Base-by-base conservation (phyloP, 30 jellyfish, hydroid and myxozoan genomes). In the Aurelia coerulea region DNA sequence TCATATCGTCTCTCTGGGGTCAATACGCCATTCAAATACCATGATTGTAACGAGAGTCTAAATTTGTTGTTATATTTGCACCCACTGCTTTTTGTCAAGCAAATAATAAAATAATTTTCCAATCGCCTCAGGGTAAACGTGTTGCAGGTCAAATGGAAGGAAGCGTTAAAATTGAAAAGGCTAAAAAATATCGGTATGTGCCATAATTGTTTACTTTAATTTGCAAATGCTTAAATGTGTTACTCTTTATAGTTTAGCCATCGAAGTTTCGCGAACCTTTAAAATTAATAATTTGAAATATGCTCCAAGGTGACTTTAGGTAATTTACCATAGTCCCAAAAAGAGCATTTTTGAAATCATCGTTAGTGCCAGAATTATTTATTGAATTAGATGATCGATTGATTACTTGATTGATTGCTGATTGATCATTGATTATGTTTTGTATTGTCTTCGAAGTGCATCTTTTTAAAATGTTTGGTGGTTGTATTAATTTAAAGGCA, bases 111-210 rank as follows among this genome's bases (percentile, higher is more conserved):
- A 49, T 85, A 0, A 33, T 50, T 14, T 76, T 46, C 18, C 15
- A 7, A 41, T 19, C 32, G 56, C 62, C 65, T 29, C 59, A 77
- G 88, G 93, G 93, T 7, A 92, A 86, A 60, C 92, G 82, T 14
- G 98, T 85, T 46, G 91, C 81, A 18, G 97, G 94, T 37, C 90
- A 90, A 51, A 75, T 71, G 92, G 90, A 80, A 39, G 98, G 98
- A 10, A 74, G 50, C 32, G 87, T 86, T n/a, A 85, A 85, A 74
- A 85, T 91, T 59, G 58, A 73, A 18, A 85, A 80, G 65, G 65
- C 98, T 17, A 76, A 75, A 58, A 92, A 92, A 59, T 92, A 86
- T 65, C 81, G 98, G 98, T 92, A 64, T 5, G 91, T 42, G 39
- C 34, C 19, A 9, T 2, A 76, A 19, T 35, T 46, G 2, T 33